These are phyloP conservation scores for Nesidiocoris tenuis DNA, from an alignment of 2,888 invertebrate species.

Conservation along the genomic window DNA sequence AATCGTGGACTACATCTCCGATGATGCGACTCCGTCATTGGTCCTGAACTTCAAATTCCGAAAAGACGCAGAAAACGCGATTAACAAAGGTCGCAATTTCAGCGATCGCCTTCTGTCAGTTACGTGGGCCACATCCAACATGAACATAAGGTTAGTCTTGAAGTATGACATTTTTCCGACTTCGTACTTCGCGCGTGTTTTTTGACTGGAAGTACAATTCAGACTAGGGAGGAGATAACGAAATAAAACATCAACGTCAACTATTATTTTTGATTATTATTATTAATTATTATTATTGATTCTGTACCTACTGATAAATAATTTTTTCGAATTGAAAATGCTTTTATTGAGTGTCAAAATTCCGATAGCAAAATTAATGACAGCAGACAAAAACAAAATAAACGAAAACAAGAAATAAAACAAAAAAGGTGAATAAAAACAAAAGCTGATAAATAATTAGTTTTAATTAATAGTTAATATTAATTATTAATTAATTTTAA, in stretches of 20 bases:
- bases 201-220: neutral
- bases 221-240: neutral
- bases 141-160: conserved; percentile 48
- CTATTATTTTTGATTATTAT: too few species aligned
- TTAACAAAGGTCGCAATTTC: conserved; percentile 73
- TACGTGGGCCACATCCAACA: conserved; percentile 56
- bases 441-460: neutral
- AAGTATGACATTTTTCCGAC: too few species aligned
- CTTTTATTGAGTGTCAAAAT: too few species aligned
- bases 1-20: conserved; percentile 75
- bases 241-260: neutral
- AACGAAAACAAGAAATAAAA: too few species aligned
- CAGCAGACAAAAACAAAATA: too few species aligned
- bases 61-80: conserved; percentile 76
- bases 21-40: conserved; percentile 72
- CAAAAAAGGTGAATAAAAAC: too few species aligned
- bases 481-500: neutral
- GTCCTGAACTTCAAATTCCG: conserved; percentile 73
- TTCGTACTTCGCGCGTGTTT: neutral
- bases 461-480: neutral
- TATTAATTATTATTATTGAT: too few species aligned
- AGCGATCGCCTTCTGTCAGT: conserved; percentile 61
- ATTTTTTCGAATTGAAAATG: too few species aligned
- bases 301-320: too few species aligned
- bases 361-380: too few species aligned